Evolutionary conservation across 1,140 invertebrate genomes (phyloP).

Genomic region (Drosophila nasuta): DNA sequence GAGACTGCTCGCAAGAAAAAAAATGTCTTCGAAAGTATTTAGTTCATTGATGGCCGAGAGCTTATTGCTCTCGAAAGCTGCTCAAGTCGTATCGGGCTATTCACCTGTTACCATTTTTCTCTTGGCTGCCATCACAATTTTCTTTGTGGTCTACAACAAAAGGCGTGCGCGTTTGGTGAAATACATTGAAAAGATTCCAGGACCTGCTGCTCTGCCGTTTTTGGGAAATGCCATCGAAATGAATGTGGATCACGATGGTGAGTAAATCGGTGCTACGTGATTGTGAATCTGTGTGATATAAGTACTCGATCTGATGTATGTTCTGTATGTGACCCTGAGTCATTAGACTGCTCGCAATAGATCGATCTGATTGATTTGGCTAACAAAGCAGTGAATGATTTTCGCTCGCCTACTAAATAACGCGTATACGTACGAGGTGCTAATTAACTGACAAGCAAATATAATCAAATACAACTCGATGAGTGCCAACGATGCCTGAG

Average conservation of each 20-base stretch:
- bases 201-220: conserved; percentile 86
- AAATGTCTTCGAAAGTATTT: conserved; percentile 79
- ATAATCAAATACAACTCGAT: neutral
- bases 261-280: conserved; percentile 53
- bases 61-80: conserved; percentile 70
- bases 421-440: conserved; percentile 46
- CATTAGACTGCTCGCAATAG: conserved; percentile 24
- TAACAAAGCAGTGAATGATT: conserved; percentile 14
- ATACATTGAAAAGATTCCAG: conserved; percentile 86
- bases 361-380: conserved; percentile 49
- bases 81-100: conserved; percentile 72
- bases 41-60: conserved; percentile 77
- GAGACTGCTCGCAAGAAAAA: neutral
- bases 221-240: conserved; percentile 87
- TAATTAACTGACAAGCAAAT: conserved; percentile 55
- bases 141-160: conserved; percentile 84
- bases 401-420: conserved; percentile 29
- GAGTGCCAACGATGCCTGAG: conserved; percentile 18
- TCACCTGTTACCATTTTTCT: conserved; percentile 76
- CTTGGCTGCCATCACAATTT: conserved; percentile 61
- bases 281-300: conserved; percentile 7
- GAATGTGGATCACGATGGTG: conserved; percentile 86
- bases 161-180: conserved; percentile 82
- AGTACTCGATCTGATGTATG: conserved; percentile 12
- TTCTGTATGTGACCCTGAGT: conserved; percentile 58